A percentile compares a stretch with the other conserved stretches of the same genome.
phyloP scores from a whole-genome alignment of 2,888 invertebrate genomes.

The Rotaria socialis region DNA sequence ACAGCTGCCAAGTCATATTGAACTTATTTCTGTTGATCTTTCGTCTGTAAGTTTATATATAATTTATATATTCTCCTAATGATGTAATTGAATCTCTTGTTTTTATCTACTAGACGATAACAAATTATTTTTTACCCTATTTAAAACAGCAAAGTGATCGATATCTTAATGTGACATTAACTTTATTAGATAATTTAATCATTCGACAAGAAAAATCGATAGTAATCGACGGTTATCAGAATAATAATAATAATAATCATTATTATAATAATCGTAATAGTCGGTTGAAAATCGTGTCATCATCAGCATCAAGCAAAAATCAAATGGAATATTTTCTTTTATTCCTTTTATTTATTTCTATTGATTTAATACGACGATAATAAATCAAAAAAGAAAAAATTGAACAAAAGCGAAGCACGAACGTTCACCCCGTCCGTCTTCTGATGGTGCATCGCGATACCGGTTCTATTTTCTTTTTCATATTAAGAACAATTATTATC shows the following conservation, averaged over 20 bases:
- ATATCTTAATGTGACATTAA: slow-evolving; percentile 23
- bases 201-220: background rate
- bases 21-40: slow-evolving; percentile 18
- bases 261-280: background rate
- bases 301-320: background rate
- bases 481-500: background rate
- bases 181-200: background rate
- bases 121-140: slow-evolving; percentile 25
- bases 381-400: background rate
- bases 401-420: no score
- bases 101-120: background rate
- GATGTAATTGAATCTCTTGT: background rate
- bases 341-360: background rate
- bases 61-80: background rate
- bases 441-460: background rate
- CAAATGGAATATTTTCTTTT: background rate
- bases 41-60: slow-evolving; percentile 6
- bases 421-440: background rate
- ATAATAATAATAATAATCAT: background rate
- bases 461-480: background rate
- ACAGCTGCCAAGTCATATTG: slow-evolving; percentile 20
- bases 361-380: background rate
- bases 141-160: background rate
- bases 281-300: background rate
- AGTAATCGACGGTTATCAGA: background rate